Percentiles rank a stretch among this genome's conserved stretches.
Conservation (phyloP, 2,797 vertebrate species). For the Mormyrops attenuatus region DNA sequence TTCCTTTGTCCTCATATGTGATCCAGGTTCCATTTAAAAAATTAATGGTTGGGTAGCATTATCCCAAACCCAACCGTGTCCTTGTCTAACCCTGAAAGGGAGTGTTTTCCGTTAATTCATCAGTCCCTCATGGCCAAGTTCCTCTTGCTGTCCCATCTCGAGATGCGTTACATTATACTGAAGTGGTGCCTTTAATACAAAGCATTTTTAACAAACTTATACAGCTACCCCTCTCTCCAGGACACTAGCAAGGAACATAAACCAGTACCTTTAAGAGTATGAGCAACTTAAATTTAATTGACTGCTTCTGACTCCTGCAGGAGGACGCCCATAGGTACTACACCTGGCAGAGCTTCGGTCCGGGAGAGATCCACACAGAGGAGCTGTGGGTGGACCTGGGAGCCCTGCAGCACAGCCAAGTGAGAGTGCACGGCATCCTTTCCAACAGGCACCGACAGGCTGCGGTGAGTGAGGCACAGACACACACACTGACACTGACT, state of each 20-base stretch:
- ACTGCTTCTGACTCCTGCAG: conserved; percentile 45
- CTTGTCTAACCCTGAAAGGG: background rate
- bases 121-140: background rate
- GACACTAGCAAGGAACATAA: background rate
- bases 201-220: background rate
- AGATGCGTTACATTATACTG: background rate
- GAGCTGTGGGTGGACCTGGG: conserved; percentile 78
- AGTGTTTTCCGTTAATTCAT: background rate
- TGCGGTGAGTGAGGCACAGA: conserved; percentile 65
- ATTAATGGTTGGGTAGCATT: background rate
- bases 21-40: background rate
- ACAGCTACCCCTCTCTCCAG: background rate
- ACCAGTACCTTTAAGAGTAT: background rate
- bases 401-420: conserved; percentile 65
- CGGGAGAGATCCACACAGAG: conserved; percentile 56
- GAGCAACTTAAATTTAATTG: background rate
- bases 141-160: background rate
- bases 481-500: background rate
- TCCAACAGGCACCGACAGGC: conserved; percentile 87
- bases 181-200: background rate
- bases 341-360: conserved; percentile 71
- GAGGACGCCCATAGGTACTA: conserved; percentile 85
- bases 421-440: conserved; percentile 78
- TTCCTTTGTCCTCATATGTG: background rate
- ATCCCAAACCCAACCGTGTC: background rate